Percentiles rank a stretch among this genome's conserved stretches.
These are phyloP conservation scores for Sebastes jordani DNA, from an alignment of 2,797 vertebrate genomes.

Conservation along the genomic window DNA sequence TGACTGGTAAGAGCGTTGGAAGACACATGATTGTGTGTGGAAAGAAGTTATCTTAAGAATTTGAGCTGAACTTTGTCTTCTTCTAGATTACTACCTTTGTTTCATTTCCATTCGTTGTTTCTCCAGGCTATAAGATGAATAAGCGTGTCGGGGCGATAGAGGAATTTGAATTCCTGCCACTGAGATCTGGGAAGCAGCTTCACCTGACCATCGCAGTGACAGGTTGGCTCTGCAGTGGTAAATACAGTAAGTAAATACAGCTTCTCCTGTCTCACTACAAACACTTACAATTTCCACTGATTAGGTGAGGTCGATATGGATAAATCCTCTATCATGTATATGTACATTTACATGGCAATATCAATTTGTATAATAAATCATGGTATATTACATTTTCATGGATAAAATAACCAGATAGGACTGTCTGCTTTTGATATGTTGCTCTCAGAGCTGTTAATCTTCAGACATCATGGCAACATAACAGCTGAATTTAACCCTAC, in stretches of 20 bases:
- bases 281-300: not conserved
- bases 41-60: not conserved
- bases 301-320: not conserved
- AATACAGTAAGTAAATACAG: conserved; percentile 87
- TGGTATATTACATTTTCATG: not conserved
- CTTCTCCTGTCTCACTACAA: not conserved
- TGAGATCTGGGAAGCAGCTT: conserved; percentile 91
- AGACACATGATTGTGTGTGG: not conserved
- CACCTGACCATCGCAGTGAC: conserved; percentile 93
- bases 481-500: not conserved
- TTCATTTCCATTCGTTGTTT: not conserved
- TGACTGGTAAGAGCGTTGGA: conserved; percentile 85
- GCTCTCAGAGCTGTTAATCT: not conserved
- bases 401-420: not conserved
- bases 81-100: not conserved
- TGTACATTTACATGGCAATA: not conserved
- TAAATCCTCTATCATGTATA: not conserved
- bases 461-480: not conserved
- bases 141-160: conserved; percentile 96
- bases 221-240: conserved; percentile 94
- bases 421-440: not conserved
- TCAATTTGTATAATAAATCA: not conserved
- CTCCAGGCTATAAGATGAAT: conserved; percentile 97
- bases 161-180: conserved; percentile 95
- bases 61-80: not conserved